These are phyloP conservation scores for Metallyticus violacea DNA, from an alignment of 2,888 invertebrate genomes.

Conservation along the genomic window DNA sequence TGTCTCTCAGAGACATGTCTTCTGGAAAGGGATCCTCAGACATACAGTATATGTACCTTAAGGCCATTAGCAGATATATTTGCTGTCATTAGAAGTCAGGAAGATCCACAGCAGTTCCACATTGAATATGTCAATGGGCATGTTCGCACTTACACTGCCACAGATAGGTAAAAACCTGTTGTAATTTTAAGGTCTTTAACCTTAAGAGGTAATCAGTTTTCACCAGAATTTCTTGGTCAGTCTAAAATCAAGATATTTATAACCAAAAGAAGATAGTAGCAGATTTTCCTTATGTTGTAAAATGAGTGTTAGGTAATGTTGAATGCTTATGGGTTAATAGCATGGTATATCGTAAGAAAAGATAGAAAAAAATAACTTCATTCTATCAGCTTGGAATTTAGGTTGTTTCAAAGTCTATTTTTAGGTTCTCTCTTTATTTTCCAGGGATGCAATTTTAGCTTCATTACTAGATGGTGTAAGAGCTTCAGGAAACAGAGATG, in stretches of 20 bases:
- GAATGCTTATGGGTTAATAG: too few species aligned
- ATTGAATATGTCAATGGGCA: constrained; percentile 94
- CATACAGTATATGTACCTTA: constrained; percentile 90
- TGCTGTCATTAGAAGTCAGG: constrained; percentile 83
- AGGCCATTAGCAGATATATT: constrained; percentile 81
- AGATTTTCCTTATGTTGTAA: too few species aligned
- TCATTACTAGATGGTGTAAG: constrained; percentile 94
- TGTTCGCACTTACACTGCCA: constrained; percentile 82
- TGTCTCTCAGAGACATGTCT: constrained; percentile 95
- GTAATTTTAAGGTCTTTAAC: too few species aligned
- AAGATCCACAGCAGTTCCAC: constrained; percentile 89
- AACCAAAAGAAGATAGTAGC: too few species aligned
- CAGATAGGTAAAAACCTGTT: constrained; percentile 78
- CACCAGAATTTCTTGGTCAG: too few species aligned
- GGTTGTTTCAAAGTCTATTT: too few species aligned
- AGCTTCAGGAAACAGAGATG: constrained; percentile 94
- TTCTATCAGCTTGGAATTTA: too few species aligned
- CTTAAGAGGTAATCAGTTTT: too few species aligned
- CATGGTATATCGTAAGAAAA: too few species aligned
- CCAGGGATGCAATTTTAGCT: constrained; percentile 91
- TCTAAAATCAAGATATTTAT: too few species aligned
- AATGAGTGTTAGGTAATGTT: too few species aligned
- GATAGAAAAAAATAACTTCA: too few species aligned
- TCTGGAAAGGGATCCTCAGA: constrained; percentile 94
- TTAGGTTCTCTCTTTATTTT: not conserved